A percentile compares a stretch with the other conserved stretches of the same genome.
These are phyloP conservation scores for Coranthus polyacanthus DNA, from an alignment of 2,797 vertebrate species.

Conservation along the genomic window DNA sequence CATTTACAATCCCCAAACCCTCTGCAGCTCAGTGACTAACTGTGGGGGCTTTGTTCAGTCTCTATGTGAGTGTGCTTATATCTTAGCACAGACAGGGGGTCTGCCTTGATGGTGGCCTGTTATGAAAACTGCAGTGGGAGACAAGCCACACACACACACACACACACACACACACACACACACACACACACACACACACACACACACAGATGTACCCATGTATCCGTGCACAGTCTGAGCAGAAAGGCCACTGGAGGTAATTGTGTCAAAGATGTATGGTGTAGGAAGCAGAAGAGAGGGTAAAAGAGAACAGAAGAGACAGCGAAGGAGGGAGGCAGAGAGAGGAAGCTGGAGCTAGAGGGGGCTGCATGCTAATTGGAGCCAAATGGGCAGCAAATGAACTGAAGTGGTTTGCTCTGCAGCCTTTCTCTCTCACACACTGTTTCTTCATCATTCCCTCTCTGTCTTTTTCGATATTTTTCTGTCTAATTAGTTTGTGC, in stretches of 20 bases:
- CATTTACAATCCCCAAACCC: constrained; percentile 64
- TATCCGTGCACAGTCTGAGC: constrained; percentile 37
- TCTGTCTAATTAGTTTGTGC: constrained; percentile 13
- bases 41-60: constrained; percentile 75
- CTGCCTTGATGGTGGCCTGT: constrained; percentile 75
- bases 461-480: constrained; percentile 28
- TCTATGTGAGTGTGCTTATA: constrained; percentile 51
- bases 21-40: constrained; percentile 60
- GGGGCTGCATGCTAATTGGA: constrained; percentile 77
- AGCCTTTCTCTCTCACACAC: constrained; percentile 33
- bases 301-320: constrained; percentile 54
- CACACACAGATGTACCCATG: constrained; percentile 37
- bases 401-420: constrained; percentile 60
- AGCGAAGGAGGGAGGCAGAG: constrained; percentile 55
- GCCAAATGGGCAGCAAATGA: constrained; percentile 80
- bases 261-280: constrained; percentile 74
- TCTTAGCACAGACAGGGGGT: constrained; percentile 62
- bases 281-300: constrained; percentile 46
- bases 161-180: constrained; percentile 20
- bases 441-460: constrained; percentile 35
- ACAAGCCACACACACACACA: constrained; percentile 55
- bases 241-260: constrained; percentile 75
- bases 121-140: constrained; percentile 72
- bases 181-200: constrained; percentile 26
- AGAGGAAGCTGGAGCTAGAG: constrained; percentile 68